phyloP scores from a whole-genome alignment of 2,797 vertebrate species.

The Pristis pectinata region DNA sequence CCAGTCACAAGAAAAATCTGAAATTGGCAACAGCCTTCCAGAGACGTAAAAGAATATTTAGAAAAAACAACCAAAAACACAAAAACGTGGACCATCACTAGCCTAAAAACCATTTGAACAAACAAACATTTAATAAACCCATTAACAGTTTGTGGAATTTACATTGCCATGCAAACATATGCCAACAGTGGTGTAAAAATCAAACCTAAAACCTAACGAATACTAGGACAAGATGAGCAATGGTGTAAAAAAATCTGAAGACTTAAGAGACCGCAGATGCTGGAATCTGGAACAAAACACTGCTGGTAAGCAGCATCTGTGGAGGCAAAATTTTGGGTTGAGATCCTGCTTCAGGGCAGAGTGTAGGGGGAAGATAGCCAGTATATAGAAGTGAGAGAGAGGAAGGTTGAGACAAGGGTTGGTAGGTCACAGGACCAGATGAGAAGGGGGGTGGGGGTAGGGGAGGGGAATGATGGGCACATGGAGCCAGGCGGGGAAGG shows the following conservation, averaged over 20 bases:
- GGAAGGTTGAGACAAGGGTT: no score
- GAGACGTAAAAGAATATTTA: not conserved
- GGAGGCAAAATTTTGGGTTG: no score
- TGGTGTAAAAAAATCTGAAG: not conserved
- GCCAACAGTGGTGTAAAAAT: not conserved
- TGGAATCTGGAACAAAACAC: no score
- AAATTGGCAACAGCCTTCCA: not conserved
- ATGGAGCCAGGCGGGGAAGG: no score
- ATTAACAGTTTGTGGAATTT: not conserved
- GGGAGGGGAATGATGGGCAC: no score
- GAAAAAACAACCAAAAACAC: not conserved
- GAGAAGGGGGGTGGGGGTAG: no score
- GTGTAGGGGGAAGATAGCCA: no score
- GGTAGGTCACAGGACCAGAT: no score
- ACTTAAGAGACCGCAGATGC: no score
- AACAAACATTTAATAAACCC: not conserved
- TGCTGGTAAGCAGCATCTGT: no score
- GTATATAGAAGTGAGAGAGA: no score
- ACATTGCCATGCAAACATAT: not conserved
- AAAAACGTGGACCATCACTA: not conserved
- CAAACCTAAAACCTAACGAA: not conserved
- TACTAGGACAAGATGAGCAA: not conserved
- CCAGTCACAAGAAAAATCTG: not conserved
- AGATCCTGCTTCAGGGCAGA: no score
- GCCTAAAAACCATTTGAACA: not conserved